phyloP scores from a whole-genome alignment of 2,888 invertebrate genomes.

The Hypselothyrea guttata region DNA sequence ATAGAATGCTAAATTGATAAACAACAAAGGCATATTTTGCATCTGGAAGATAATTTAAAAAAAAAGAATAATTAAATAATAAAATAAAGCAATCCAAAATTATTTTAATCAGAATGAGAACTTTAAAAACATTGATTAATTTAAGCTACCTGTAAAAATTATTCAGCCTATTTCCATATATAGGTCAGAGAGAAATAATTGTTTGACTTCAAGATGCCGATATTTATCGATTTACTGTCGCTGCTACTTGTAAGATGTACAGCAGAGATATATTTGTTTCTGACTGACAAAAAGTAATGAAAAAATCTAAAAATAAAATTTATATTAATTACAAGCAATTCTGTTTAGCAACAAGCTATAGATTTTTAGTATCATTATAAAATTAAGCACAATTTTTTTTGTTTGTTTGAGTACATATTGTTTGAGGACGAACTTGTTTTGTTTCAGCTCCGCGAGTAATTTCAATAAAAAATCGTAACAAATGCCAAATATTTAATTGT shows the following conservation, averaged over 20 bases:
- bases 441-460: constrained; percentile 14
- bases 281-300: too few relatives aligned
- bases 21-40: too few relatives aligned
- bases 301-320: too few relatives aligned
- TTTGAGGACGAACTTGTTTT: constrained; percentile 36
- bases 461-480: constrained; percentile 42
- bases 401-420: constrained; percentile 10
- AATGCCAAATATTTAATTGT: constrained; percentile 42
- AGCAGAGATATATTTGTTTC: too few relatives aligned
- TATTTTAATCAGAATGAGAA: too few relatives aligned
- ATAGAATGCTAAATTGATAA: too few relatives aligned
- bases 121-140: too few relatives aligned
- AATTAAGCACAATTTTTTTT: neutral
- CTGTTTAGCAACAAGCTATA: neutral
- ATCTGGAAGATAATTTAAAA: too few relatives aligned
- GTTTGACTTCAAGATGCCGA: constrained; percentile 35
- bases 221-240: constrained; percentile 23
- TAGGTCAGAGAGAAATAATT: constrained; percentile 36
- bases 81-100: too few relatives aligned
- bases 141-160: too few relatives aligned
- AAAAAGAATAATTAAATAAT: too few relatives aligned
- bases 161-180: constrained; percentile 9
- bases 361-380: neutral
- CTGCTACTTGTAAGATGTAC: constrained; percentile 13
- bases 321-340: too few relatives aligned